Evolutionary conservation across 2,797 vertebrate genomes (phyloP), one percentile per base, ranked within the genome.

Genomic region (Coilia nasus): DNA sequence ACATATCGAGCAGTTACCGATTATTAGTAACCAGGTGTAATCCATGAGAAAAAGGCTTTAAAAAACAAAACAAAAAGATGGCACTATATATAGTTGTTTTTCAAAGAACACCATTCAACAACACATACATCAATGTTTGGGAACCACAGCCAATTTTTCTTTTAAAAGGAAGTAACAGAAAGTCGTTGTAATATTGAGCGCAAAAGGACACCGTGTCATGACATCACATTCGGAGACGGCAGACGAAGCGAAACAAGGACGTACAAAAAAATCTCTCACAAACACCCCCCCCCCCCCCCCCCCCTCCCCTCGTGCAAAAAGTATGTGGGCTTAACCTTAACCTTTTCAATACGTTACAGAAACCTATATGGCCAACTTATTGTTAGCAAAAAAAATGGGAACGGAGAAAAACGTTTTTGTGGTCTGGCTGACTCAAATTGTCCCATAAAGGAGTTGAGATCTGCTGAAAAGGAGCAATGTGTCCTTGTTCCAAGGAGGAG

Each of bases 21-120:
- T 93, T 89, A 91, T 93, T 89, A 91, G 91, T 94, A 91, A 94
- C 90, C 93, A 92, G 92, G 90, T 93, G 91, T 90, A 89, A 84
- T 91, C 87, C 80, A 86, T 86, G 84, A 91, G 92, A 91, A 92
- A 88, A 91, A 86, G 88, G 87, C 89, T 78, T 78, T 41, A 90
- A 88, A 88, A 88, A 83, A 41, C 23, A 91, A 93, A 93, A 89
- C 90, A 91, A 83, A 86, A 85, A 87, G 85, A 91, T 96, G 95
- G 96, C 95, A 96, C 95, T 92, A 94, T 78, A 44, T 78, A 78
- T 44, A 41, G 28, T 75, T 41, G 35, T 71, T 90, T 93, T 90
- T 93, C 89, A 89, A 91, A 83, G 86, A 94, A 92, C 90, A 90
- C 88, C 92, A 93, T 92, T 91, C 91, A 93, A 95, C 91, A 90